Base-by-base conservation (phyloP, 2,797 vertebrate species). In the Hypotaenidia philippensis region DNA sequence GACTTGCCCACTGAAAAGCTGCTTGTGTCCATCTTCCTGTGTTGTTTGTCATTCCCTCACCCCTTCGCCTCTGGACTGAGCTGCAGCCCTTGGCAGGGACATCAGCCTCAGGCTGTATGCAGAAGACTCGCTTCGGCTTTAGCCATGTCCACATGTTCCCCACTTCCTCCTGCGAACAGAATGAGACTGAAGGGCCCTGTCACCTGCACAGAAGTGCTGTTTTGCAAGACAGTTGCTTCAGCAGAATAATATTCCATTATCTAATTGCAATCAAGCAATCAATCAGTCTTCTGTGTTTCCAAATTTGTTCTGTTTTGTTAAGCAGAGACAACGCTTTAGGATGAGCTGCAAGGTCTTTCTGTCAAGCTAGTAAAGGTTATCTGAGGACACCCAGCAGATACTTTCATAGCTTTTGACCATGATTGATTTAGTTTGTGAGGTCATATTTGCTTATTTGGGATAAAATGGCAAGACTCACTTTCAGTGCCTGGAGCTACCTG, bases 241-340 rank as follows among this genome's bases (percentile, higher is more conserved):
- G 41, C 16, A 31, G 65, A 66, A 60, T 74, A 55, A 68, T 70
- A 23, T 44, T 70, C 20, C 44, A 45, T 71, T 92, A 63, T n/a
- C 65, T 87, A 89, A 91, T 91, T 80, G 36, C 50, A 83, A 74
- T 82, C 87, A 92, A 89, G 68, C 31, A 52, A 49, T 63, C 53
- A 89, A 56, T 70, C 60, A 38, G 82, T 36, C 49, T 87, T 56
- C 2, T 1, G 2, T 27, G 60, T 64, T 93, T 84, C 44, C 71
- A 74, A 66, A 56, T 60, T 47, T 77, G 49, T 45, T 92, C 83
- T 36, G 31, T 77, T 71, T 88, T 91, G 50, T 80, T 38, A 80
- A 50, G 53, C 40, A 81, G 52, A 91, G 64, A 64, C 31, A 80
- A 15, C 0, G 7, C 49, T 80, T 77, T 11, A 89, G 45, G 41